Evolutionary conservation across 2,888 invertebrate genomes (phyloP).

Genomic region (Drosophila koepferae): DNA sequence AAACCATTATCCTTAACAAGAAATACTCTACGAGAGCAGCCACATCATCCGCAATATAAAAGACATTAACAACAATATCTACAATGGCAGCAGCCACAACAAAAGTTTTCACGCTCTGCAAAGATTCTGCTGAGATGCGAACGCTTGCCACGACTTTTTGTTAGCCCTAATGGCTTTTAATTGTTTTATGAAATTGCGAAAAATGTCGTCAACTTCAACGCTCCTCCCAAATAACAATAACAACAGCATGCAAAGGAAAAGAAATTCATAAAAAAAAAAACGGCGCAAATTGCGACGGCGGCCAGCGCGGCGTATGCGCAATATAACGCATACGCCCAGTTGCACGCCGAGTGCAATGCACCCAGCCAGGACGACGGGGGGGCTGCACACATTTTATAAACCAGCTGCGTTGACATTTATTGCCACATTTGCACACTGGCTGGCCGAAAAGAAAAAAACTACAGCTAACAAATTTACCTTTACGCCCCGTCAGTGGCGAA

Average conservation of each 20-base stretch:
- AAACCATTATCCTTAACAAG: conserved; percentile 61
- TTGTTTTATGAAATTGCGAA: conserved; percentile 76
- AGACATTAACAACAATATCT: conserved; percentile 32
- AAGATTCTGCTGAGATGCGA: conserved; percentile 49
- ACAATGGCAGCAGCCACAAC: conserved; percentile 25
- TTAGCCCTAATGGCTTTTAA: conserved; percentile 77
- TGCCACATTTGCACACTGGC: conserved; percentile 42
- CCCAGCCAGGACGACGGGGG: not conserved
- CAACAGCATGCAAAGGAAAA: conserved; percentile 5
- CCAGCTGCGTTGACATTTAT: conserved; percentile 54
- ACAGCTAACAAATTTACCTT: conserved; percentile 25
- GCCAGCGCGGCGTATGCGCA: conserved; percentile 26
- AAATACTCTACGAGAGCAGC: conserved; percentile 25
- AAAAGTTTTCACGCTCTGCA: conserved; percentile 17
- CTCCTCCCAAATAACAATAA: not conserved
- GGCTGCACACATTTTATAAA: conserved; percentile 28
- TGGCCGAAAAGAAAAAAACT: conserved; percentile 9
- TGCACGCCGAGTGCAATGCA: conserved; percentile 46
- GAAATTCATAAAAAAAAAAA: conserved; percentile 3
- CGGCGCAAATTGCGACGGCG: conserved; percentile 27
- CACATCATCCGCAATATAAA: conserved; percentile 18
- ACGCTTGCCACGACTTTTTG: conserved; percentile 60
- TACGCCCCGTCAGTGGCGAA: not conserved
- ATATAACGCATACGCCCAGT: conserved; percentile 61
- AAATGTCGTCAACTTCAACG: conserved; percentile 27